These are phyloP conservation scores for Achroia grisella DNA, from an alignment of 1,140 invertebrate genomes.

Conservation along the genomic window DNA sequence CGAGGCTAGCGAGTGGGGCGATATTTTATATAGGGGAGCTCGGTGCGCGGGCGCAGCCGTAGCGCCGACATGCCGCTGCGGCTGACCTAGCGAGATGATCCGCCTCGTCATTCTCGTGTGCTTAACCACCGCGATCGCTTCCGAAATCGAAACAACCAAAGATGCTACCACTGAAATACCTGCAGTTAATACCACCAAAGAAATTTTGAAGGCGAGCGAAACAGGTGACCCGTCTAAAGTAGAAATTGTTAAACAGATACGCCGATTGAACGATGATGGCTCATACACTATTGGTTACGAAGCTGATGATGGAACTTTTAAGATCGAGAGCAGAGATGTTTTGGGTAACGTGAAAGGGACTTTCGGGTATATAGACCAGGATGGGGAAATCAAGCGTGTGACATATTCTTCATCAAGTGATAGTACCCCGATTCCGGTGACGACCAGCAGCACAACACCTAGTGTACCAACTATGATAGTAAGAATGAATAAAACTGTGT, in stretches of 20 bases:
- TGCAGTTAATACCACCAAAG: constrained; percentile 52
- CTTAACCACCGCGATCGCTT: constrained; percentile 72
- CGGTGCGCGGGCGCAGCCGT: constrained; percentile 42
- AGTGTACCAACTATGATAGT: constrained; percentile 55
- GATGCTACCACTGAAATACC: constrained; percentile 35
- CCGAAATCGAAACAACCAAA: constrained; percentile 72
- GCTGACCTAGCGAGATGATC: constrained; percentile 51
- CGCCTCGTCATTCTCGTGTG: constrained; percentile 43
- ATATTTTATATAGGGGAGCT: constrained; percentile 67
- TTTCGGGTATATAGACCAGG: constrained; percentile 88
- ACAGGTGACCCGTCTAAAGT: constrained; percentile 73
- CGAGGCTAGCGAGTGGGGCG: constrained; percentile 50
- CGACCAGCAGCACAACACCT: constrained; percentile 62
- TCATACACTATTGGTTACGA: constrained; percentile 91
- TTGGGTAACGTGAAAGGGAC: constrained; percentile 89
- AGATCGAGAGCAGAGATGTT: constrained; percentile 87
- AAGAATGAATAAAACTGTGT: constrained; percentile 63
- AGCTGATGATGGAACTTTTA: constrained; percentile 88
- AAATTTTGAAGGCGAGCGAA: constrained; percentile 73
- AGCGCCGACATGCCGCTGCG: constrained; percentile 57
- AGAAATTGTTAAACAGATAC: constrained; percentile 83
- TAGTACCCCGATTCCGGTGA: constrained; percentile 61
- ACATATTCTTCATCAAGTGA: constrained; percentile 81
- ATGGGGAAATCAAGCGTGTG: constrained; percentile 88
- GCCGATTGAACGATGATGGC: constrained; percentile 87